Conservation (phyloP, 1,140 invertebrate genomes). For the Lepidurus apus region DNA sequence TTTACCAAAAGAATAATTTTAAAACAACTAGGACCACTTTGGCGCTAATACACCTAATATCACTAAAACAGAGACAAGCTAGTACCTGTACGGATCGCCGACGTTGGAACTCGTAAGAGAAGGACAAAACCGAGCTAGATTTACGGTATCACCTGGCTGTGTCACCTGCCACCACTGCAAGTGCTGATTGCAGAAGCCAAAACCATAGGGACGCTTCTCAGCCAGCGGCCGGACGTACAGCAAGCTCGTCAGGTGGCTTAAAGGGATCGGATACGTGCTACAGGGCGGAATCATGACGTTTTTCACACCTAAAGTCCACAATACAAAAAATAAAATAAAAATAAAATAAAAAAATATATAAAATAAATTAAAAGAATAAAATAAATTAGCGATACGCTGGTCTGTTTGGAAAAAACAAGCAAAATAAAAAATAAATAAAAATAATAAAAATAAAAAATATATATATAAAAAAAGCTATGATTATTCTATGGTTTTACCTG, state of each 20-base stretch:
- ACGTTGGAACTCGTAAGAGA: constrained; percentile 43
- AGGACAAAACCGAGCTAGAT: constrained; percentile 51
- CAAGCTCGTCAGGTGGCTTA: constrained; percentile 49
- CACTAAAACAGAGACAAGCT: too few species aligned
- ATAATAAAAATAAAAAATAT: constrained; percentile 36
- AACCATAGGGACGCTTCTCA: constrained; percentile 44
- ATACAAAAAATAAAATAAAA: constrained; percentile 25
- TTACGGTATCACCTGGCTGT: constrained; percentile 51
- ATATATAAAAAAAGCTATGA: constrained; percentile 31
- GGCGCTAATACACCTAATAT: too few species aligned
- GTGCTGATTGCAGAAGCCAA: constrained; percentile 56
- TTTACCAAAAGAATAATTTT: too few species aligned
- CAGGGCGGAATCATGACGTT: constrained; percentile 40
- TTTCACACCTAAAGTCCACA: constrained; percentile 40
- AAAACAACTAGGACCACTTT: too few species aligned
- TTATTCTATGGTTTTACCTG: constrained; percentile 25
- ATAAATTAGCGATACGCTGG: too few species aligned
- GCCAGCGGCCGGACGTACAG: constrained; percentile 56
- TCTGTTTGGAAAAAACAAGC: too few species aligned
- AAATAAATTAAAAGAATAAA: constrained; percentile 27
- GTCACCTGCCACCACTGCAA: constrained; percentile 60
- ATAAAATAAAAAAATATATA: constrained; percentile 35
- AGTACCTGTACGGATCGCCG: constrained; percentile 45
- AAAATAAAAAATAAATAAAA: constrained; percentile 22
- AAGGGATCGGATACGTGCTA: constrained; percentile 54